Percentiles rank a stretch among this genome's conserved stretches.
Conservation (phyloP, 2,113 vertebrate genomes). For the Danionella cerebrum region DNA sequence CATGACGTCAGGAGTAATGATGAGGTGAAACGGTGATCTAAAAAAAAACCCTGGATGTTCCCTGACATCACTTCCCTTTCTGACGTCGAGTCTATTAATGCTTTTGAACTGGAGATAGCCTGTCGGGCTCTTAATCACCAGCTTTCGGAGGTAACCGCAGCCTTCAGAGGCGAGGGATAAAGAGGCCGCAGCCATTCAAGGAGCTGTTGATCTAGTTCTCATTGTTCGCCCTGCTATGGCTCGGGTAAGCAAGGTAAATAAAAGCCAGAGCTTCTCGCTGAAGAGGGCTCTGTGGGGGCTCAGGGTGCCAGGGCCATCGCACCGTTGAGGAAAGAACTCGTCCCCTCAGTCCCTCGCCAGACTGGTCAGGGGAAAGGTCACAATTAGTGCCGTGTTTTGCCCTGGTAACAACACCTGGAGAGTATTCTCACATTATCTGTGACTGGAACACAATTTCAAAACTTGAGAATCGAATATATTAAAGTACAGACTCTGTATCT, state of each 20-base stretch:
- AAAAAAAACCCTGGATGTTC: no score
- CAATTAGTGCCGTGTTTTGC: slow-evolving; percentile 25
- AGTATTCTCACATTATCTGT: no score
- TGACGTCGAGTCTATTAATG: slow-evolving; percentile 67
- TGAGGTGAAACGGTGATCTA: no score
- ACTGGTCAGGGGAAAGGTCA: background rate
- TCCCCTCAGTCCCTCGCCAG: slow-evolving; percentile 26
- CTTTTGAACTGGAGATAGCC: slow-evolving; percentile 60
- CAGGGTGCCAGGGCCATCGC: slow-evolving; percentile 14
- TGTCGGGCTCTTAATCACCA: slow-evolving; percentile 61
- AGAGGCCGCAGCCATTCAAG: slow-evolving; percentile 53
- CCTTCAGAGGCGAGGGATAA: slow-evolving; percentile 50
- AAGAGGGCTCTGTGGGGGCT: slow-evolving; percentile 34
- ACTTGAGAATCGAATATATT: background rate
- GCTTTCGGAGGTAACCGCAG: slow-evolving; percentile 53
- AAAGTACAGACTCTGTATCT: no score
- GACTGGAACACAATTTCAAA: background rate
- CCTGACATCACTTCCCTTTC: no score
- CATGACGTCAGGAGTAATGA: no score
- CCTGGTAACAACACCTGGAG: slow-evolving; percentile 12
- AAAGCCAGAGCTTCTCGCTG: slow-evolving; percentile 58
- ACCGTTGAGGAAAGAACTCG: slow-evolving; percentile 27
- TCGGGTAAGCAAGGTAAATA: slow-evolving; percentile 62
- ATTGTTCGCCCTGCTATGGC: slow-evolving; percentile 49
- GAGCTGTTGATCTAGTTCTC: slow-evolving; percentile 58